Evolutionary conservation across 2,888 invertebrate species (phyloP), one percentile per base, ranked within the genome.

Genomic region (Herminia tarsipennalis): DNA sequence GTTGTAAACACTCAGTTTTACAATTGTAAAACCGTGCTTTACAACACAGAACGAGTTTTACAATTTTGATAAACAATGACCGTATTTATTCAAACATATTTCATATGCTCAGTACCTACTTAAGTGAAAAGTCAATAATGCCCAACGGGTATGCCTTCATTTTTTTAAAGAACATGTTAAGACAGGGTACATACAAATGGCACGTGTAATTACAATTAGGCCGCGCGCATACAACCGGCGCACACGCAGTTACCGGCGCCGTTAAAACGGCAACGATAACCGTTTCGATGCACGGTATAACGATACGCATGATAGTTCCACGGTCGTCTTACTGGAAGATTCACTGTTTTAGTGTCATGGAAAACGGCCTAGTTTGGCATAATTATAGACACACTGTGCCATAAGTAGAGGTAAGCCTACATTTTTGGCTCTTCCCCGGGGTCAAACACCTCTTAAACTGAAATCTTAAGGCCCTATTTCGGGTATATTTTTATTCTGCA

Each of bases 181-280:
- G 44, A 40, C 50, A 39, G 35, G 55, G 58, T 64, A 29, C 32
- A 47, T 64, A 29, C 32, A 47, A 51, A 54, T 60, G 42, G 38
- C 48, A 51, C 35, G 12, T 33, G 46, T 44, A 56, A 64, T 62
- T 62, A 55, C 52, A 62, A 65, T 59, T 56, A 65, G 53, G 39
- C 38, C 34, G 14, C 25, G 39, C 40, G 28, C 49, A 54, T 33
- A 36, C 45, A 36, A 28, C 43, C 22, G 44, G 47, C 41, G 54
- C 22, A 1, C 5, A 45, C 47, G 62, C 65, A 57, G 51, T 66
- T 66, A 63, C 33, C 43, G 45, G 40, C 63, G 49, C 61, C 66
- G 63, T 66, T 66, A 63, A 56, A 66, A 66, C 66, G 49, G 57
- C 46, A 35, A 47, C 37, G 36, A 61, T 55, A 60, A 57, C 64